These are phyloP conservation scores for Thamnophis elegans DNA, from an alignment of 2,797 vertebrate genomes.

Conservation along the genomic window DNA sequence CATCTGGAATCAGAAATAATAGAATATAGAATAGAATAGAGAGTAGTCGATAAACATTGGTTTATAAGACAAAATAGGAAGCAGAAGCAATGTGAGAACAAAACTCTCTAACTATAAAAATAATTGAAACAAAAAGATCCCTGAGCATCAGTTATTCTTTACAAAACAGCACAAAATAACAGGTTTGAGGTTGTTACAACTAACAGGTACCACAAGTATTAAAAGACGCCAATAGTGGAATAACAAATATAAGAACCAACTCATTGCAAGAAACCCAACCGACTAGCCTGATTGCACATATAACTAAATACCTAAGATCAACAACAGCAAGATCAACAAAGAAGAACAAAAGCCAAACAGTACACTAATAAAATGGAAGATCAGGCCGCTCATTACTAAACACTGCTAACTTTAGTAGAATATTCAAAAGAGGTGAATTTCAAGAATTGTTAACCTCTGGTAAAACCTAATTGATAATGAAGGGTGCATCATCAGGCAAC, in stretches of 20 bases:
- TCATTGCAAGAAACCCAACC: background rate
- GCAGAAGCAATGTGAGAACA: background rate
- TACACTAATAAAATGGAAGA: background rate
- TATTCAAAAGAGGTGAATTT: background rate
- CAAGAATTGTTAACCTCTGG: background rate
- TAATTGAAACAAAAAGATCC: background rate
- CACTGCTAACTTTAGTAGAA: background rate
- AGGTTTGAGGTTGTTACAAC: background rate
- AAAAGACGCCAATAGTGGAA: background rate
- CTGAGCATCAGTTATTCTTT: background rate
- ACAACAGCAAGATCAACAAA: background rate
- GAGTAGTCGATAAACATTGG: background rate
- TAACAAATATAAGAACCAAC: background rate
- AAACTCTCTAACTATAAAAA: background rate
- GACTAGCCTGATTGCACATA: background rate
- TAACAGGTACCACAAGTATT: background rate
- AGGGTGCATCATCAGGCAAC: background rate
- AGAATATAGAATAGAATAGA: background rate
- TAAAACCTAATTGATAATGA: background rate
- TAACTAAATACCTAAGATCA: background rate
- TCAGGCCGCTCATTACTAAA: background rate
- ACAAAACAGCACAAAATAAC: background rate
- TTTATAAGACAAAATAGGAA: background rate
- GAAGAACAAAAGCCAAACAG: background rate
- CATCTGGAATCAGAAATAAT: background rate